Conservation (phyloP, 2,113 vertebrate genomes). For the Thomomys bottae region DNA sequence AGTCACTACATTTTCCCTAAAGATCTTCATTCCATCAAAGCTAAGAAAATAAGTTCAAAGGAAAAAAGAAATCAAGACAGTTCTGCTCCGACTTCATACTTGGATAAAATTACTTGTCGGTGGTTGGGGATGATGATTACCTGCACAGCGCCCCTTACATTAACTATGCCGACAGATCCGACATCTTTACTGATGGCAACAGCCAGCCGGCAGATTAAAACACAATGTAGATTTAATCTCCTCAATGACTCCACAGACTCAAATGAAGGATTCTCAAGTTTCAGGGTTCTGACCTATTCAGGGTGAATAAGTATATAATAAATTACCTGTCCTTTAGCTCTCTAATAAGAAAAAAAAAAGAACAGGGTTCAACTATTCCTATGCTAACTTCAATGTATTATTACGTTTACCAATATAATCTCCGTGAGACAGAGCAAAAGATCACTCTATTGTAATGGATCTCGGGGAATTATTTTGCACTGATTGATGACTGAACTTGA, state of each 20-base stretch:
- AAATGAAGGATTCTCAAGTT: slow-evolving; percentile 80
- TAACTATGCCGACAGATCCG: slow-evolving; percentile 71
- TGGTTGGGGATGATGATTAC: slow-evolving; percentile 69
- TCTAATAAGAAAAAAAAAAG: slow-evolving; percentile 69
- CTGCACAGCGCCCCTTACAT: slow-evolving; percentile 61
- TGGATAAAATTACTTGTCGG: slow-evolving; percentile 77
- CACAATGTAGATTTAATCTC: slow-evolving; percentile 84
- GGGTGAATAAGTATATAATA: slow-evolving; percentile 84
- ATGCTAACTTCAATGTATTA: slow-evolving; percentile 75
- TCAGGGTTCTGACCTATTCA: slow-evolving; percentile 81
- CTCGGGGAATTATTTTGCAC: slow-evolving; percentile 68
- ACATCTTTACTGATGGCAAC: slow-evolving; percentile 79
- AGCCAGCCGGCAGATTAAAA: slow-evolving; percentile 72
- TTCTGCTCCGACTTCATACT: slow-evolving; percentile 61
- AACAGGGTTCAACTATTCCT: slow-evolving; percentile 76
- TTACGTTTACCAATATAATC: slow-evolving; percentile 85
- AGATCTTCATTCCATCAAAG: slow-evolving; percentile 53
- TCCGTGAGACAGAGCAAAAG: slow-evolving; percentile 80
- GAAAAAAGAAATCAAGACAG: slow-evolving; percentile 53
- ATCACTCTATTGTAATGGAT: slow-evolving; percentile 78
- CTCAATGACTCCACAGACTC: slow-evolving; percentile 79
- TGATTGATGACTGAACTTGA: neutral
- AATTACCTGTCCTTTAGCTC: slow-evolving; percentile 70
- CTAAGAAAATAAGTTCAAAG: slow-evolving; percentile 68
- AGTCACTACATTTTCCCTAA: slow-evolving; percentile 58